A percentile compares a stretch with the other conserved stretches of the same genome.
Evolutionary conservation across 2,888 invertebrate species (phyloP).

Genomic region (Lingula anatina): DNA sequence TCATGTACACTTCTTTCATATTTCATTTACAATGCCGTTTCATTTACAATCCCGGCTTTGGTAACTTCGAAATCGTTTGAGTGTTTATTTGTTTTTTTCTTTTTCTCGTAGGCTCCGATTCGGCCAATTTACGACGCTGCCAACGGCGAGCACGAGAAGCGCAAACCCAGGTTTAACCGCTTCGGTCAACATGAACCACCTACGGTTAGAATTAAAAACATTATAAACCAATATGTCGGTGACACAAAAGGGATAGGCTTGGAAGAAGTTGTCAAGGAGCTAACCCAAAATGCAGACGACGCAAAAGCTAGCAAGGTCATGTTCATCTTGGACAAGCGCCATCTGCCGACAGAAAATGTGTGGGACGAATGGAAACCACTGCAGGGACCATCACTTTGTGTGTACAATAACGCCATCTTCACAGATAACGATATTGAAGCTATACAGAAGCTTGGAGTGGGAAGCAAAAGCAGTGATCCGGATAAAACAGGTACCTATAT

Average conservation of each 20-base stretch:
- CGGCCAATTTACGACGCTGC: no score
- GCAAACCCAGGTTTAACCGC: slow-evolving; percentile 3
- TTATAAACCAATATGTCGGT: neutral
- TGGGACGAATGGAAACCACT: neutral
- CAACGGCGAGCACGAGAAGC: no score
- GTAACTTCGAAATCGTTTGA: no score
- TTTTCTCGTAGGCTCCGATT: no score
- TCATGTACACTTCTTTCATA: no score
- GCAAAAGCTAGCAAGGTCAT: neutral
- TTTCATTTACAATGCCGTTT: no score
- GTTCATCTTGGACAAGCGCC: neutral
- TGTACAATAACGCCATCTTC: neutral
- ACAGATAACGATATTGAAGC: neutral
- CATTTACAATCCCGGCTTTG: no score
- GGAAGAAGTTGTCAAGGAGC: neutral
- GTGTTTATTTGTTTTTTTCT: no score
- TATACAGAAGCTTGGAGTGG: neutral
- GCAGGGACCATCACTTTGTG: neutral
- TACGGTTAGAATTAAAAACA: neutral
- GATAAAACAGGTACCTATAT: no score
- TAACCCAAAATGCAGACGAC: neutral
- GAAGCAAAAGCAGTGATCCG: neutral
- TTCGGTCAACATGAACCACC: slow-evolving; percentile 7
- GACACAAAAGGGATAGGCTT: neutral
- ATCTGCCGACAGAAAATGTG: neutral